These are phyloP conservation scores for Eurosta solidaginis DNA, from an alignment of 1,140 invertebrate species.

Conservation along the genomic window DNA sequence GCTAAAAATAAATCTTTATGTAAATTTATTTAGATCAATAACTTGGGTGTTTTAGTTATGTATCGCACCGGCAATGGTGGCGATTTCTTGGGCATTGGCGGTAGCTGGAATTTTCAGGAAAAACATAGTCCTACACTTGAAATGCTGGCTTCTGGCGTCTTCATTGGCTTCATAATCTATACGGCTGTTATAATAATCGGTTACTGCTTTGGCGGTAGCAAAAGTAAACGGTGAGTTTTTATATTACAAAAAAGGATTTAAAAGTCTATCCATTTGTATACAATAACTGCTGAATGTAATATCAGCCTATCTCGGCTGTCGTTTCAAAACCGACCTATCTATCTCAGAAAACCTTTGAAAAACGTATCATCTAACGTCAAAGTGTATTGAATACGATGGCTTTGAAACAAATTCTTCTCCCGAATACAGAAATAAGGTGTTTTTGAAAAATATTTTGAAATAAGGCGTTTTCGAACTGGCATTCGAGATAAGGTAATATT, in stretches of 20 bases:
- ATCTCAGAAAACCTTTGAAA: too few species aligned
- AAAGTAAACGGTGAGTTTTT: slow-evolving; percentile 69
- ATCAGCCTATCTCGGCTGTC: too few species aligned
- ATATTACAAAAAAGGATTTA: slow-evolving; percentile 37
- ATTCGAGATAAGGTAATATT: too few species aligned
- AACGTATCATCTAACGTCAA: too few species aligned
- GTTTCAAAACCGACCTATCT: too few species aligned
- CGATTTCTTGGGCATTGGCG: slow-evolving; percentile 80
- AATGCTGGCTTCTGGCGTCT: slow-evolving; percentile 81
- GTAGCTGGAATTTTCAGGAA: slow-evolving; percentile 85
- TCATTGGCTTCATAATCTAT: slow-evolving; percentile 84
- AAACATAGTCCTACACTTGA: slow-evolving; percentile 83
- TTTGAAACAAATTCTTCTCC: too few species aligned
- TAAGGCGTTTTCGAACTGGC: too few species aligned
- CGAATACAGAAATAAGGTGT: too few species aligned
- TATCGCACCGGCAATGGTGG: slow-evolving; percentile 82
- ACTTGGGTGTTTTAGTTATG: slow-evolving; percentile 77
- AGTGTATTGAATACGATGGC: too few species aligned
- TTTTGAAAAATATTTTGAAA: too few species aligned
- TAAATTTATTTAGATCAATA: slow-evolving; percentile 70
- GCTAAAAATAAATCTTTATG: not conserved
- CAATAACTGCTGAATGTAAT: too few species aligned
- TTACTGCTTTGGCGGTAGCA: slow-evolving; percentile 74
- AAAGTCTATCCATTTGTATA: too few species aligned
- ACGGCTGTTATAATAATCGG: slow-evolving; percentile 72